Evolutionary conservation across 2,113 vertebrate genomes (phyloP), one percentile per base, ranked within the genome.

Genomic region (Forbesichthys papilliferus): DNA sequence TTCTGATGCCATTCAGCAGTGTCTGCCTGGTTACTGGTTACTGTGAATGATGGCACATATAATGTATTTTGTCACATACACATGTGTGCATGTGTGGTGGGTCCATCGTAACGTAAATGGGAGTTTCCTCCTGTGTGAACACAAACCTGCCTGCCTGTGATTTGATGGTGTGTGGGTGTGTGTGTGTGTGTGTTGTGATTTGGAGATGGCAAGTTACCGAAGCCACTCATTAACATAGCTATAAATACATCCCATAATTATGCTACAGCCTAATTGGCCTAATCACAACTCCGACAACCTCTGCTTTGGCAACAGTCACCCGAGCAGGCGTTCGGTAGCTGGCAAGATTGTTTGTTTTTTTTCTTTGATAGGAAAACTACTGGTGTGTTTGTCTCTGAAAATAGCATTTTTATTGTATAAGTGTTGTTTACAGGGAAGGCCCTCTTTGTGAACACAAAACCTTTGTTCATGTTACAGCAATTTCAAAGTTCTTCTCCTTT

Each of bases 201-300:
- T 11, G 69, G n/a, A 34, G 63, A n/a, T 13, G 71, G 70, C 47
- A 14, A 74, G 46, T 73, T 62, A 79, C 48, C 52, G 60, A 68
- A 85, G 78, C 68, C 86, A 82, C 73, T 87, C 87, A 84, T 89
- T 89, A 79, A 79, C 80, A 71, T 59, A 68, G 60, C 75, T 92
- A 87, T 87, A 89, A 90, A 89, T 91, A 80, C 76, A 89, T 90
- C 87, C 84, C 81, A 81, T 90, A 90, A 91, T 91, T 86, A 88
- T 76, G 78, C 77, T 75, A 63, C 80, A 83, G 81, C 77, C 83
- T 86, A 83, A 88, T 87, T 87, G 71, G 71, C 67, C 78, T 86
- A 89, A 90, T 89, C 83, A 90, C 83, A 88, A 84, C 86, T 83
- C 67, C 79, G 51, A 68, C 68, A 75, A 71, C 51, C 58, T 82